Base-by-base conservation (phyloP, 2,888 invertebrate genomes). In the Stratiomys singularior region DNA sequence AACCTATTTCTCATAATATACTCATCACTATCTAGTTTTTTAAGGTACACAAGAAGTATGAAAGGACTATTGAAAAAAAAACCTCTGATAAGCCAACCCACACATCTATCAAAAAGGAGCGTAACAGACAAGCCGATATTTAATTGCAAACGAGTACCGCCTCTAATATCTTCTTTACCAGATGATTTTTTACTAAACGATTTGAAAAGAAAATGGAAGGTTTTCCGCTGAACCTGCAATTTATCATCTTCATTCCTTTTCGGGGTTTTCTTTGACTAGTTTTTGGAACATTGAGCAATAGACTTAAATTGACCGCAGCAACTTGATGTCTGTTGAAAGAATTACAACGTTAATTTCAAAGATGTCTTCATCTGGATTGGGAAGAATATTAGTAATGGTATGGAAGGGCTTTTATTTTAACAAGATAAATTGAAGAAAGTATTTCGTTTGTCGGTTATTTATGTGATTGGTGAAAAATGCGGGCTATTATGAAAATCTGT, bases 81-180 rank as follows among this genome's bases (percentile, higher is more conserved):
- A 7, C 15, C 52, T 2, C 18, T 13, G 52, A 4, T n/a, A 52
- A 52, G 52, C 15, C 52, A 3, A 15, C 52, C 52, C 18, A 52
- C 52, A 52, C 60, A 60, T 60, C 23, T 23, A 60, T 60, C 60
- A 60, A 18, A 37, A 37, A 37, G 5, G 37, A 5, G 5, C 37
- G 37, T 9, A 37, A 58, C 18, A 58, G 21, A 23, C 58, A 18
- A 13, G 58, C 63, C 63, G 63, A 63, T n/a, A 63, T 27, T 63
- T 27, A 63, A 63, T 63, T 27, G 63, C 15, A 27, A 23, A 63
- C 27, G 28, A 25, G 27, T 63, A 27, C 28, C 25, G 63, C 63
- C 63, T 27, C 63, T 15, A 63, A 63, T 25, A 27, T 63, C 63
- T 63, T 63, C 11, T 63, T 63, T 27, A 27, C 27, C 27, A n/a